Percentiles rank a stretch among this genome's conserved stretches.
Evolutionary conservation across 37 sponge, comb jelly and placozoan species (phyloP).

Genomic region (Eunapius fragilis): DNA sequence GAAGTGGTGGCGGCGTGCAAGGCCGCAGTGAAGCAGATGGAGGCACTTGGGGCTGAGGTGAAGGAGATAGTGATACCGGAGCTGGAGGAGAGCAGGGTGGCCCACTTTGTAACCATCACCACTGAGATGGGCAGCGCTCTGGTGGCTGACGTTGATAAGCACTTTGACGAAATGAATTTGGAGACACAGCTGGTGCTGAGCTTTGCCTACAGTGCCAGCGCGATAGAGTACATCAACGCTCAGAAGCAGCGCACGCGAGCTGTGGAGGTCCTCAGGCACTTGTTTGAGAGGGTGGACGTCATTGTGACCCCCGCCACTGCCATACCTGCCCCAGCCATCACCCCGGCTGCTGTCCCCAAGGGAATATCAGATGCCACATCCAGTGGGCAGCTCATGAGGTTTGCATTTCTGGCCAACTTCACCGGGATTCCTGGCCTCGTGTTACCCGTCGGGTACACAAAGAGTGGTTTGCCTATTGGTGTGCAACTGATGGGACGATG

Average conservation of each 20-base stretch:
- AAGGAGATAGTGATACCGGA: constrained; percentile 78
- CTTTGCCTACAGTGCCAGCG: not conserved
- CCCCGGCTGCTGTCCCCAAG: constrained; percentile 15
- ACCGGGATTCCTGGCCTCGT: constrained; percentile 69
- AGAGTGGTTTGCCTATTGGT: constrained; percentile 70
- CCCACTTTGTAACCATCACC: constrained; percentile 49
- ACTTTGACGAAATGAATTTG: constrained; percentile 59
- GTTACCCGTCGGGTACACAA: constrained; percentile 75
- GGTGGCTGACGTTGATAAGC: constrained; percentile 42
- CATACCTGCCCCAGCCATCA: constrained; percentile 50
- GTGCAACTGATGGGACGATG: constrained; percentile 88
- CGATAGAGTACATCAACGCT: constrained; percentile 56
- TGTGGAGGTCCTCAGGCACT: constrained; percentile 34
- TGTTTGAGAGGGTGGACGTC: constrained; percentile 55
- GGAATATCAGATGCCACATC: constrained; percentile 43
- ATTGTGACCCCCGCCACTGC: constrained; percentile 72
- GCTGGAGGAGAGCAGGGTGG: constrained; percentile 69
- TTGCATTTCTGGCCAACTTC: constrained; percentile 69
- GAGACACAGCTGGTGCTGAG: constrained; percentile 56
- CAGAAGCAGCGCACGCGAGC: constrained; percentile 82
- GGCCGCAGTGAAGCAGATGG: constrained; percentile 34
- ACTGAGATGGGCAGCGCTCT: constrained; percentile 57
- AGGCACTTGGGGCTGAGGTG: constrained; percentile 63
- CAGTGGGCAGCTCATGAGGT: constrained; percentile 41
- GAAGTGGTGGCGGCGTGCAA: constrained; percentile 58